Evolutionary conservation across 2,888 invertebrate genomes (phyloP).

Genomic region (Limnephilus auricula): DNA sequence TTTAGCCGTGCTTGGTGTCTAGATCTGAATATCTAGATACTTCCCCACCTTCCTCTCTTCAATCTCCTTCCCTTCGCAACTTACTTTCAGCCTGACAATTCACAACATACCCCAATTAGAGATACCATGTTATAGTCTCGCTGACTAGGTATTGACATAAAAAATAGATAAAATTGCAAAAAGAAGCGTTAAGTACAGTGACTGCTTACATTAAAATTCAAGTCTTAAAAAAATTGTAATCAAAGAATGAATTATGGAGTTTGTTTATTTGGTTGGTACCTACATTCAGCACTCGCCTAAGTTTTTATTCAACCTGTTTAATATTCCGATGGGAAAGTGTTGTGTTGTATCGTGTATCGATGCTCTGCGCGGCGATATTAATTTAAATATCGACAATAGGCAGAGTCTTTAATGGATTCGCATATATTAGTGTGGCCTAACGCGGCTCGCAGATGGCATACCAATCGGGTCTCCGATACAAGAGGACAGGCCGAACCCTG

Average conservation of each 20-base stretch:
- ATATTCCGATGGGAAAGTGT: slow-evolving; percentile 22
- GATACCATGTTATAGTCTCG: too few species aligned
- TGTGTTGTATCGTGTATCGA: background rate
- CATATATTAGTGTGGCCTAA: slow-evolving; percentile 31
- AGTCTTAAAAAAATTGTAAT: background rate
- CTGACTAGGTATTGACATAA: too few species aligned
- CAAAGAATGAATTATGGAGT: background rate
- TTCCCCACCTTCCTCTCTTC: too few species aligned
- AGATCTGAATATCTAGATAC: too few species aligned
- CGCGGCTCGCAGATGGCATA: slow-evolving; percentile 16
- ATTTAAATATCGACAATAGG: slow-evolving; percentile 31
- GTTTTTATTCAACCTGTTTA: background rate
- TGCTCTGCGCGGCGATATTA: background rate
- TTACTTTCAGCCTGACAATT: too few species aligned
- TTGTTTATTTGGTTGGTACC: background rate
- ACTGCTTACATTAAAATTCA: background rate
- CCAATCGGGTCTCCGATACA: background rate
- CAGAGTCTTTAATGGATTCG: slow-evolving; percentile 33
- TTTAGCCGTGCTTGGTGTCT: too few species aligned
- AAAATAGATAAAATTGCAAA: background rate
- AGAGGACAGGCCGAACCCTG: background rate
- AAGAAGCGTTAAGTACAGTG: background rate
- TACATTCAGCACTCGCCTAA: background rate
- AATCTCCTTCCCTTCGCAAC: too few species aligned
- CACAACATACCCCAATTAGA: too few species aligned